Percentiles rank a stretch among this genome's conserved stretches.
phyloP scores from a whole-genome alignment of 2,113 vertebrate genomes.

The Syngnathus floridae region DNA sequence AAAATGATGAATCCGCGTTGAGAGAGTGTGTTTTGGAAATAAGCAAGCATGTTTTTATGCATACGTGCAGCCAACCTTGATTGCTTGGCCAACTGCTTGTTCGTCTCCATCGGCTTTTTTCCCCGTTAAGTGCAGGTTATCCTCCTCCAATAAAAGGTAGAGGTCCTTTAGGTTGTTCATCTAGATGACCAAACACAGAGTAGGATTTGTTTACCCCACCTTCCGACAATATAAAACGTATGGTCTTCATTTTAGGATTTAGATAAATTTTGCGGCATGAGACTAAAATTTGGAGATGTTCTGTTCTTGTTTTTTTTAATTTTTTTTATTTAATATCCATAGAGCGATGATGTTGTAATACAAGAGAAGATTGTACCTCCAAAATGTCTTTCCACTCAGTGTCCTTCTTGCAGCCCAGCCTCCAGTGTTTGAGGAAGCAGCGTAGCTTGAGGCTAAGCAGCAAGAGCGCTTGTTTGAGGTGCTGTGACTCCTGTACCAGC shows the following conservation, averaged over 20 bases:
- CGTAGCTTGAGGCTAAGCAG: conserved; percentile 95
- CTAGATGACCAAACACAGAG: conserved; percentile 58
- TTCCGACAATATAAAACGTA: not conserved
- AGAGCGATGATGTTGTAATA: not conserved
- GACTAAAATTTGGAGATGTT: not conserved
- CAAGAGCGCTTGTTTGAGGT: conserved; percentile 89
- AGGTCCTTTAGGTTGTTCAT: conserved; percentile 94
- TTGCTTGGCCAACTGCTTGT: conserved; percentile 73
- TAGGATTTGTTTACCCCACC: not conserved
- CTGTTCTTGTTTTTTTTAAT: not conserved
- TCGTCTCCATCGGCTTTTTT: conserved; percentile 72
- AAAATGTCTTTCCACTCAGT: conserved; percentile 82
- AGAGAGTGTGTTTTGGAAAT: conserved; percentile 11
- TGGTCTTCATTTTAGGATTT: too few species aligned
- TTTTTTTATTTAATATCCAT: not conserved
- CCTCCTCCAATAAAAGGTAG: conserved; percentile 86
- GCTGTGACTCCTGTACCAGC: conserved; percentile 89
- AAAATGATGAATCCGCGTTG: not conserved
- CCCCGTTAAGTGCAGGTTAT: conserved; percentile 81
- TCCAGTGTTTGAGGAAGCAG: conserved; percentile 95
- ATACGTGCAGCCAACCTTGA: conserved; percentile 47
- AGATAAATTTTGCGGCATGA: too few species aligned
- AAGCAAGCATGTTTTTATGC: conserved; percentile 11
- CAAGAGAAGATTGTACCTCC: conserved; percentile 71
- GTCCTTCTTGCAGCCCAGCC: conserved; percentile 83